These are phyloP conservation scores for Otus scops DNA, from an alignment of 2,797 vertebrate species.

Conservation along the genomic window DNA sequence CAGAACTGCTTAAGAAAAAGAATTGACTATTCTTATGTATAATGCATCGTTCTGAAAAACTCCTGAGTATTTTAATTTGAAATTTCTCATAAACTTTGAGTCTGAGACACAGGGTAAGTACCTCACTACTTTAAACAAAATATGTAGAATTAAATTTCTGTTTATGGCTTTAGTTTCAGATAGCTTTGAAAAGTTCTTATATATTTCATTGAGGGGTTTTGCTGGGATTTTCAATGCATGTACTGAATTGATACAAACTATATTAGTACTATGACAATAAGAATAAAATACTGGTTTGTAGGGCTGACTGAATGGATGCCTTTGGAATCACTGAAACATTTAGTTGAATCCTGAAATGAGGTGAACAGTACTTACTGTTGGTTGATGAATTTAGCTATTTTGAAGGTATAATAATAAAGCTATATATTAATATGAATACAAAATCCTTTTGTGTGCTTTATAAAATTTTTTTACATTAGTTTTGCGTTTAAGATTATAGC, in stretches of 20 bases:
- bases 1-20: background rate
- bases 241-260: background rate
- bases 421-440: background rate
- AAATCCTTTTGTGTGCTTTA: background rate
- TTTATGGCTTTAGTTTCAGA: background rate
- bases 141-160: background rate
- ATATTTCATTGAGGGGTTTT: background rate
- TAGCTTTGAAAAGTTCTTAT: background rate
- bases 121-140: background rate
- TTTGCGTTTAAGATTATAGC: background rate
- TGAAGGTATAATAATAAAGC: background rate
- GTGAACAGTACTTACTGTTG: background rate
- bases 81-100: background rate
- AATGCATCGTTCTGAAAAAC: background rate
- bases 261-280: background rate
- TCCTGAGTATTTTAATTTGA: background rate
- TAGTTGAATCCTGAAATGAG: background rate
- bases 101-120: background rate
- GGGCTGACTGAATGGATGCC: background rate
- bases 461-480: background rate
- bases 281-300: background rate
- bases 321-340: background rate
- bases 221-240: background rate
- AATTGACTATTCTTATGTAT: background rate
- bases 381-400: background rate